Percentiles rank a stretch among this genome's conserved stretches.
These are phyloP conservation scores for Melanotaenia trifasciata DNA, from an alignment of 2,797 vertebrate species.

Conservation along the genomic window DNA sequence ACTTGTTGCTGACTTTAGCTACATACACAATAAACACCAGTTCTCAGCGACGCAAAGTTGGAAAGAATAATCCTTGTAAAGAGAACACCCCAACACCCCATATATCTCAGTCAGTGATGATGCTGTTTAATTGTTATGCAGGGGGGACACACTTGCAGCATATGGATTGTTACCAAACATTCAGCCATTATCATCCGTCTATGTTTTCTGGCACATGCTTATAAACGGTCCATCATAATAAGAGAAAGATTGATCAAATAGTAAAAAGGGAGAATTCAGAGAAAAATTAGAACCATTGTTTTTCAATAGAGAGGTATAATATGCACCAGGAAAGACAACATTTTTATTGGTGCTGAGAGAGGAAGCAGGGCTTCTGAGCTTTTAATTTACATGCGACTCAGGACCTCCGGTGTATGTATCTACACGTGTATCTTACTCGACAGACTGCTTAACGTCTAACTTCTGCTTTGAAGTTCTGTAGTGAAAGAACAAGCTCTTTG, in stretches of 20 bases:
- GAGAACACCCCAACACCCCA: slow-evolving; percentile 53
- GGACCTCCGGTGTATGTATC: neutral
- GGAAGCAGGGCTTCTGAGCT: neutral
- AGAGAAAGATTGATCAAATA: neutral
- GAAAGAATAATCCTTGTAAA: slow-evolving; percentile 50
- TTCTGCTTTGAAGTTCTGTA: neutral
- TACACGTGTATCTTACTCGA: neutral
- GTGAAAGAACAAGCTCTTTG: neutral
- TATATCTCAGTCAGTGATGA: slow-evolving; percentile 64
- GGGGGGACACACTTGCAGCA: slow-evolving; percentile 51
- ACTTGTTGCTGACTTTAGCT: slow-evolving; percentile 20
- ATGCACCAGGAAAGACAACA: neutral
- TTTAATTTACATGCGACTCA: neutral
- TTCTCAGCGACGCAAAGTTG: slow-evolving; percentile 11
- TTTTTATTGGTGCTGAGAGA: neutral
- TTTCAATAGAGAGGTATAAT: no score
- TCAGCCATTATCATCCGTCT: slow-evolving; percentile 41
- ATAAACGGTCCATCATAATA: neutral
- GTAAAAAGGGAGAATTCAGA: neutral
- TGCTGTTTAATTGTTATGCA: slow-evolving; percentile 16
- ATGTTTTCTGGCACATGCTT: slow-evolving; percentile 19
- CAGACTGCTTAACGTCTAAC: neutral
- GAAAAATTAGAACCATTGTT: no score
- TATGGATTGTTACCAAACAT: slow-evolving; percentile 61
- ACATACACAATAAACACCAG: slow-evolving; percentile 34